These are phyloP conservation scores for Uria aalge DNA, from an alignment of 2,113 vertebrate genomes.

Conservation along the genomic window DNA sequence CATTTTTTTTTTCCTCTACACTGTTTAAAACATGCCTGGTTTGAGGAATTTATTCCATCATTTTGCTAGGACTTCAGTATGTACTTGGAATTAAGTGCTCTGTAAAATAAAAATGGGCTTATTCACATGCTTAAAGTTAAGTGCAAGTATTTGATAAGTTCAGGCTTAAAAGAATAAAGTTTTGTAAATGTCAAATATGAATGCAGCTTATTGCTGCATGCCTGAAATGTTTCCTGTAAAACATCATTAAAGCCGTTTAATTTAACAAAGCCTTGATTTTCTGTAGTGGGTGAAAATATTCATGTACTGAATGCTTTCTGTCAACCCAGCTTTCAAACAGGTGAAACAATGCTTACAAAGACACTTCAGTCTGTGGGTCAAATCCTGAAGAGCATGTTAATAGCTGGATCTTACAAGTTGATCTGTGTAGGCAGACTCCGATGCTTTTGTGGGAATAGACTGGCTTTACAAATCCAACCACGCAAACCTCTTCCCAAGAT, in stretches of 20 bases:
- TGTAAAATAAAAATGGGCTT: neutral
- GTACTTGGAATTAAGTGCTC: neutral
- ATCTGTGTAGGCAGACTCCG: neutral
- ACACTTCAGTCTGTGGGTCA: neutral
- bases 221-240: conserved; percentile 75
- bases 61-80: neutral
- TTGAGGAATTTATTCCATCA: neutral
- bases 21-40: neutral
- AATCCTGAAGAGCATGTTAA: conserved; percentile 24
- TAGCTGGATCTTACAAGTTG: neutral
- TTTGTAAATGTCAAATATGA: conserved; percentile 74
- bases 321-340: conserved; percentile 60
- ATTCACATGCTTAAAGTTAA: conserved; percentile 32
- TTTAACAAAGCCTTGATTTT: conserved; percentile 76
- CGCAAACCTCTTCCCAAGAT: neutral
- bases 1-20: accelerated
- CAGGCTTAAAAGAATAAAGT: conserved; percentile 48
- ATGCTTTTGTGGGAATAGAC: neutral
- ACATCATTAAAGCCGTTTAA: conserved; percentile 61
- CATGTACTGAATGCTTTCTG: conserved; percentile 50
- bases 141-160: conserved; percentile 22
- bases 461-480: neutral
- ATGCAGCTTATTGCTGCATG: conserved; percentile 66
- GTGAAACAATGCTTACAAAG: conserved; percentile 59
- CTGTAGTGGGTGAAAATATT: conserved; percentile 72